phyloP scores from a whole-genome alignment of 1,140 invertebrate genomes.

The Hycleus cichorii region DNA sequence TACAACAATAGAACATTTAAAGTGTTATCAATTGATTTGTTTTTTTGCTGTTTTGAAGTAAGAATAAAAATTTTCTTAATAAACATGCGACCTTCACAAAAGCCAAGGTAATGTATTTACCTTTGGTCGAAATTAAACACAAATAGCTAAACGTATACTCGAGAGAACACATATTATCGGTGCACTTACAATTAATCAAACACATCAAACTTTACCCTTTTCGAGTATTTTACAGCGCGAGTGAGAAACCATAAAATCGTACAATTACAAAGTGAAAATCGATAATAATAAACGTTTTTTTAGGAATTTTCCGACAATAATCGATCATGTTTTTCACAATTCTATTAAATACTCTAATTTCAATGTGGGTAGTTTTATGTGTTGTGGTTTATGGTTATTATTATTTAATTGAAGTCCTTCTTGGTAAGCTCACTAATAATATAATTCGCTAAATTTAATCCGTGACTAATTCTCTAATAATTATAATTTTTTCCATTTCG shows the following conservation, averaged over 20 bases:
- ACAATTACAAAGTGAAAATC: background rate
- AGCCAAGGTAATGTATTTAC: constrained; percentile 6
- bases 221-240: background rate
- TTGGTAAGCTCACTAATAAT: constrained; percentile 44
- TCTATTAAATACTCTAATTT: constrained; percentile 43
- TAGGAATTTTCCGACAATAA: background rate
- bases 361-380: constrained; percentile 49
- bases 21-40: too few species aligned
- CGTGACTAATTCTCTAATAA: background rate
- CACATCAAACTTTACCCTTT: background rate
- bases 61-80: too few species aligned
- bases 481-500: background rate
- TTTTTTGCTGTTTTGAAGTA: too few species aligned
- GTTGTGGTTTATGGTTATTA: constrained; percentile 47
- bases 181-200: background rate
- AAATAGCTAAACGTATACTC: too few species aligned
- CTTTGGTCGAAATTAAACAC: background rate
- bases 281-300: background rate
- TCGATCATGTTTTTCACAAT: constrained; percentile 42
- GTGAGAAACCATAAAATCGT: background rate
- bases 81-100: background rate
- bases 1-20: too few species aligned
- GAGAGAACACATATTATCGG: too few species aligned
- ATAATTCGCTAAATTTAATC: background rate
- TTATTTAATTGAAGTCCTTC: constrained; percentile 49